Conservation (phyloP, 2,113 vertebrate genomes). For the Saccopteryx leptura region DNA sequence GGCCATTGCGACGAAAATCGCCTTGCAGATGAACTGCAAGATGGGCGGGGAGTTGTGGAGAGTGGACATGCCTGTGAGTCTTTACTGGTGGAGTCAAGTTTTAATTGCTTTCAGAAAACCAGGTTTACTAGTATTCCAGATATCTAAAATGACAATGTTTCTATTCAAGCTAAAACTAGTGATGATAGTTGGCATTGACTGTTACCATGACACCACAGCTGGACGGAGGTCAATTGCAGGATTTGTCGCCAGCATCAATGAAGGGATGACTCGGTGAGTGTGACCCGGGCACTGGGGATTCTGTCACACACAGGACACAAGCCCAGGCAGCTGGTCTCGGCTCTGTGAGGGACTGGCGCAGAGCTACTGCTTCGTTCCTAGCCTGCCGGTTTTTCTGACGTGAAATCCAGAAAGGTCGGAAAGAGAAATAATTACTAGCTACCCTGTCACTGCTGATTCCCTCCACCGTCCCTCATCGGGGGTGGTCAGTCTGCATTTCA, state of each 20-base stretch:
- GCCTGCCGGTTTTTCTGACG: background rate
- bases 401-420: background rate
- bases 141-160: background rate
- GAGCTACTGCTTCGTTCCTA: background rate
- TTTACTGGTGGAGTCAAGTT: background rate
- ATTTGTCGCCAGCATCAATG: conserved; percentile 96
- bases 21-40: conserved; percentile 97
- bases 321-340: too few relatives aligned
- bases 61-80: conserved; percentile 95
- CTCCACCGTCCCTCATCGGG: background rate
- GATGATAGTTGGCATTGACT: conserved; percentile 98
- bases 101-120: background rate
- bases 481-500: background rate
- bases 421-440: background rate
- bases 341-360: too few relatives aligned
- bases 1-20: conserved; percentile 96
- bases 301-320: too few relatives aligned
- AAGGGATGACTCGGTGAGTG: conserved; percentile 93
- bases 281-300: too few relatives aligned
- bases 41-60: conserved; percentile 98
- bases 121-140: too few relatives aligned
- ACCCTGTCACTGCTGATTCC: too few relatives aligned
- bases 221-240: conserved; percentile 94
- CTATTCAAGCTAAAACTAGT: conserved; percentile 93
- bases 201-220: conserved; percentile 94